Evolutionary conservation across 2,113 vertebrate species (phyloP), one percentile per base, ranked within the genome.

Genomic region (Petrocephalus zakoni): DNA sequence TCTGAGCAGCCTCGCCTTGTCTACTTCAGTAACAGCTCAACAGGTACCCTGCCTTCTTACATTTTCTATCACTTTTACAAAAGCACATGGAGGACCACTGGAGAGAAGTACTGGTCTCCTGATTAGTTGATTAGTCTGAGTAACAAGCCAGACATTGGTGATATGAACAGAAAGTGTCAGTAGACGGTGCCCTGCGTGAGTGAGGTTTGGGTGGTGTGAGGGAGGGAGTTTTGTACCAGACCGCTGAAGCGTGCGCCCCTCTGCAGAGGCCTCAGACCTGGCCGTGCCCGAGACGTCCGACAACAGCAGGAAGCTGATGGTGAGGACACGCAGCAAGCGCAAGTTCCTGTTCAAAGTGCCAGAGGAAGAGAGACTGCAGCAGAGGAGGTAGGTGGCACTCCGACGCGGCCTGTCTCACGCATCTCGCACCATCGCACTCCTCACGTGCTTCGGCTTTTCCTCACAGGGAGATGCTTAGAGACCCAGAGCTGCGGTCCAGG

Each of bases 311-410:
- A 99, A 97, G 94, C 95, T 97, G 94, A 98, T 99, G 98, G 96
- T 99, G 34, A 96, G 98, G 58, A 99, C 98, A 0, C 95, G 98
- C 87, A 99, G 98, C 94, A 99, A 99, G 91, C 95, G 98, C 91
- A 97, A 97, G 93, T 99, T 99, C 8, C 97, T 99, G 8, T 99
- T 99, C 90, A 99, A 97, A 92, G 97, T 99, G 88, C 97, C 98
- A 0, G 98, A 99, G 90, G 98, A 99, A 88, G 98, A 99, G 89
- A 90, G 97, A 11, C 91, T 98, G 2, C 98, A 97, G 78, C 98
- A 98, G 93, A 95, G 97, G 84, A 94, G 97, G 98, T 99, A 68
- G 92, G 81, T 8, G 91, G 4, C 29, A 46, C 0, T 1, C 83
- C 4, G 49, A 5, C 4, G 7, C 34, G 2, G 42, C 81, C 81